Base-by-base conservation (phyloP, 2,888 invertebrate genomes). In the Actias luna region DNA sequence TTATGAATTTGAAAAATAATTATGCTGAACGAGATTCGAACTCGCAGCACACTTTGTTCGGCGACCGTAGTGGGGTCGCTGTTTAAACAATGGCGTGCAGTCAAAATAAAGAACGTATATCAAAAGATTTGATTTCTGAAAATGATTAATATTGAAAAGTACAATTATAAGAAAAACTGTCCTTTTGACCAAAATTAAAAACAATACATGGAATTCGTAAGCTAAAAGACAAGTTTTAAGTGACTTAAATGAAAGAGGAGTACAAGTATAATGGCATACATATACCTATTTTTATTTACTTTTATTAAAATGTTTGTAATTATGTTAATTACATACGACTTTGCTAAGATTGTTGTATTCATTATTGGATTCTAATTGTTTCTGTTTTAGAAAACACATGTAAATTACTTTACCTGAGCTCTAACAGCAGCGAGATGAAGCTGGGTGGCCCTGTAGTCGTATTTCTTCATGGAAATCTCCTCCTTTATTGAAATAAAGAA, bases 381-480 rank as follows among this genome's bases (percentile, higher is more conserved):
- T 46, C 22, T 25, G 22, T 46, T 46, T 8, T 10, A 46, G 2
- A 12, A 46, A 46, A 18, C n/a, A 18, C 0, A 7, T 16, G 42
- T 42, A 18, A 22, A 22, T 46, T 10, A 29, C 55, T 4, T 55
- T 94, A 98, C 98, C 96, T 99, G 98, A 64, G 98, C 96, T 92
- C 96, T 95, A 63, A 98, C 95, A 64, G 98, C 97, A 62, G 97
- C 96, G 67, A 98, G 94, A 88, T 98, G 98, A 68, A 99, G 94
- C 84, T 98, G 97, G 58, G 98, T 97, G 61, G 98, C 96, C 71
- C 97, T 95, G 74, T 98, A 95, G 93, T 99, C 98, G 88, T 98
- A 98, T 80, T 97, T 95, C 91, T 98, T 98, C 93, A 97, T 94
- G 69, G 98, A 98, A 83, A 99, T 96, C 79, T 99, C 98, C 88